Evolutionary conservation across 2,113 vertebrate species (phyloP).

Genomic region (Opisthocomus hoazin): DNA sequence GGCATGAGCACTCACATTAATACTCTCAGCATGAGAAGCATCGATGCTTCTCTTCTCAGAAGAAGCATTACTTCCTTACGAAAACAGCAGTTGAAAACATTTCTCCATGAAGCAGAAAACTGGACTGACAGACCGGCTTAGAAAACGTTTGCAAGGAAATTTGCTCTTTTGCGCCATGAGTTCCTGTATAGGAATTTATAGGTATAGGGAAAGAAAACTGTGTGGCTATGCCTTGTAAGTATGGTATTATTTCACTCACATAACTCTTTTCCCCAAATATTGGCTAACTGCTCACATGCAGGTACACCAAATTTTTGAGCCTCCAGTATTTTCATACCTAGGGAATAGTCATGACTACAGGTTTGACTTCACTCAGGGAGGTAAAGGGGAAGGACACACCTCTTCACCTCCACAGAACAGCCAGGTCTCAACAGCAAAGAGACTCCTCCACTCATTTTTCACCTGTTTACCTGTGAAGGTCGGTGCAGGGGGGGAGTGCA

Average conservation of each 20-base stretch:
- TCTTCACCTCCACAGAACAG: not conserved
- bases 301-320: not conserved
- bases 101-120: not conserved
- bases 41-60: too few species aligned
- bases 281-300: not conserved
- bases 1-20: too few species aligned
- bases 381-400: not conserved
- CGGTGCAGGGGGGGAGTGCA: rapidly evolving
- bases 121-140: not conserved
- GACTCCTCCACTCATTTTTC: not conserved
- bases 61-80: not conserved
- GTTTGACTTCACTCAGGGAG: not conserved
- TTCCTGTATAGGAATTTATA: not conserved
- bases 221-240: not conserved
- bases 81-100: not conserved
- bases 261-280: not conserved
- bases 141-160: not conserved
- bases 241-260: not conserved
- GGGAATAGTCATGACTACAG: not conserved
- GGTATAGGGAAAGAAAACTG: not conserved
- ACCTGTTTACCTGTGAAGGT: not conserved
- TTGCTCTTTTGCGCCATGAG: not conserved
- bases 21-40: too few species aligned
- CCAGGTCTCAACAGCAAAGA: not conserved
- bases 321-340: not conserved